Evolutionary conservation across 1,140 invertebrate species (phyloP).

Genomic region (Pseudomyrmex sp.): DNA sequence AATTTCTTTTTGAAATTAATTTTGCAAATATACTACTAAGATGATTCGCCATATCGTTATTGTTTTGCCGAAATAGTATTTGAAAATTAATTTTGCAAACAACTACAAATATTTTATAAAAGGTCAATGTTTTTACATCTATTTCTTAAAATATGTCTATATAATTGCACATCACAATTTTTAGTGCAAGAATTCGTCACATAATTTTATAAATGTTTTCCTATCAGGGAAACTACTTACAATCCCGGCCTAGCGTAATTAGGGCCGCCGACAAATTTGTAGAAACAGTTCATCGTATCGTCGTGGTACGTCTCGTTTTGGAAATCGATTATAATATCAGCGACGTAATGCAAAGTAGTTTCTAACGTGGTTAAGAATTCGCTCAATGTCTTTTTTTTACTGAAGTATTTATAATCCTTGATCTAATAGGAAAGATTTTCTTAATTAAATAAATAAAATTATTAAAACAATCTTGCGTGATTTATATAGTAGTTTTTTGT

Average conservation of each 20-base stretch:
- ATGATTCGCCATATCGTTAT: too few relatives aligned
- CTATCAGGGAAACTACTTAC: constrained; percentile 74
- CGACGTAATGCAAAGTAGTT: constrained; percentile 73
- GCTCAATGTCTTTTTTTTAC: constrained; percentile 67
- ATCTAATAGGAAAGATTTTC: constrained; percentile 67
- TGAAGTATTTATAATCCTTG: constrained; percentile 75
- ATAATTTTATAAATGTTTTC: too few relatives aligned
- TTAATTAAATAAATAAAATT: background rate
- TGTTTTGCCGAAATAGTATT: too few relatives aligned
- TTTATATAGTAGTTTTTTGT: background rate
- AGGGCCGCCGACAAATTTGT: constrained; percentile 71
- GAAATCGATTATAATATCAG: constrained; percentile 78
- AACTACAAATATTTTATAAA: too few relatives aligned
- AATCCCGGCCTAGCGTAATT: constrained; percentile 74
- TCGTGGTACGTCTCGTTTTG: constrained; percentile 72
- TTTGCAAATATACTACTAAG: too few relatives aligned
- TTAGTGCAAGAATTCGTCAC: too few relatives aligned
- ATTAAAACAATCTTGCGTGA: background rate
- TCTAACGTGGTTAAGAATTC: constrained; percentile 72
- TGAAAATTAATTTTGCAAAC: too few relatives aligned
- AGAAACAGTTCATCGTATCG: constrained; percentile 70
- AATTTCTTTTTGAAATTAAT: too few relatives aligned
- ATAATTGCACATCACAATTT: too few relatives aligned
- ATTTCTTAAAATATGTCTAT: too few relatives aligned
- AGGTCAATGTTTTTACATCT: too few relatives aligned